Percentiles rank a stretch among this genome's conserved stretches.
Evolutionary conservation across 2,113 vertebrate species (phyloP).

Genomic region (Hippocampus mohnikei): DNA sequence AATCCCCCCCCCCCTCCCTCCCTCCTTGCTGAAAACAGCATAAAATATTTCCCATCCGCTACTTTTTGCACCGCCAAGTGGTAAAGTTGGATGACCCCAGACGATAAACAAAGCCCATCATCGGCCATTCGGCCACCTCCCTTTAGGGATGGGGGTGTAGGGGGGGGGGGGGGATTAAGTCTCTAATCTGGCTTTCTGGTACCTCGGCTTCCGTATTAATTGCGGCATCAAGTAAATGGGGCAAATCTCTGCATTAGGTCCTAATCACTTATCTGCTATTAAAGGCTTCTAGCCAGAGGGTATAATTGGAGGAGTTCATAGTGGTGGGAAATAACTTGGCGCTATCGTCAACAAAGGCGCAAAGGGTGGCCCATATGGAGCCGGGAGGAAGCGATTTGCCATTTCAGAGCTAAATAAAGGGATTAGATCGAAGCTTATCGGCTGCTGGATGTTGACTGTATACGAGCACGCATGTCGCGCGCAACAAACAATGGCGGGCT

Average conservation of each 20-base stretch:
- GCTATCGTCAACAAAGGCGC: constrained; percentile 46
- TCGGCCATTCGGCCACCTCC: constrained; percentile 19
- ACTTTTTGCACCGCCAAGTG: neutral
- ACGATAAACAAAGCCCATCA: constrained; percentile 8
- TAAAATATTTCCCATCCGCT: neutral
- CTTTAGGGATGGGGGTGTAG: constrained; percentile 14
- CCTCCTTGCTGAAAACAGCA: neutral
- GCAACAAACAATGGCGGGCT: neutral
- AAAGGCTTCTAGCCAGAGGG: constrained; percentile 51
- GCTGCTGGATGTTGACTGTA: constrained; percentile 35
- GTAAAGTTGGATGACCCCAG: neutral
- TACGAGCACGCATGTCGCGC: neutral
- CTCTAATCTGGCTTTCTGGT: constrained; percentile 41
- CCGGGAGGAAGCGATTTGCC: constrained; percentile 18
- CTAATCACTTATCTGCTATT: constrained; percentile 62
- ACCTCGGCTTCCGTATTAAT: constrained; percentile 49
- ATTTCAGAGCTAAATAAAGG: constrained; percentile 29
- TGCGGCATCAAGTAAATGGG: constrained; percentile 59
- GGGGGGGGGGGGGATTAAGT: constrained; percentile 29
- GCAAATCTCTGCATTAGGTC: constrained; percentile 55
- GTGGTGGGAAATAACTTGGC: constrained; percentile 51
- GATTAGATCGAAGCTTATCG: constrained; percentile 34
- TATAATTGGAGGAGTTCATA: constrained; percentile 53
- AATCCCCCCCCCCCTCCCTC: too few species aligned
- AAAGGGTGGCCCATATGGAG: constrained; percentile 47